Evolutionary conservation across 1,140 invertebrate genomes (phyloP), one percentile per base, ranked within the genome.

Genomic region (Zaprionus tsacasi): DNA sequence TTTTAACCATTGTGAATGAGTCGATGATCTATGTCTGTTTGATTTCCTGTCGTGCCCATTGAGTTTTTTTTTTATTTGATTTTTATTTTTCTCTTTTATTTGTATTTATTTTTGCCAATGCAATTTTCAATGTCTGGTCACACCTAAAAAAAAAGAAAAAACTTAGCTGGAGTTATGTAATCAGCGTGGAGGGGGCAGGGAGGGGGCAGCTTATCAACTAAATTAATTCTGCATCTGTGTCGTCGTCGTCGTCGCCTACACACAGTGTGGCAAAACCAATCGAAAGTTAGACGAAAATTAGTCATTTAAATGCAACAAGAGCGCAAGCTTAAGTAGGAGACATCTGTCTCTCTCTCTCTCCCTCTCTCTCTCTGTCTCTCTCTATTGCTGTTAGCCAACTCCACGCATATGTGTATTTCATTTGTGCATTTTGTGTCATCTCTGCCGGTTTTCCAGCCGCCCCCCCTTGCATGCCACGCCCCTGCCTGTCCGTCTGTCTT

Each of bases 11-110:
- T 35, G 78, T 61, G 30, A 40, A 67, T 63, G 59, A 54, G 75
- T 61, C 56, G 74, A 82, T 82, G 70, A 86, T 86, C 79, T 76
- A 88, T 88, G 89, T 91, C 89, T 91, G 89, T 81, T 91, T 91
- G 80, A 76, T 79, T 91, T 91, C 89, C 89, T 91, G 89, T 86
- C 89, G 89, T 70, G 89, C 89, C 89, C 89, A 91, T 89, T 81
- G 40, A 74, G 69, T 55, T 79, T 76, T 76, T 15, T 43, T 15
- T 30, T 30, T 30, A 30, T 30, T 30, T 81, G 40, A 77, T 67
- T 55, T 79, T 76, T 76, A 8, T 45, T 15, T 30, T 30, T 30
- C 3, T 30, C 6, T 30, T 30, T 30, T 30, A 30, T 30, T 30
- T 30, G 68, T 70, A 75, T 76, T 65, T 72, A 79, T 79, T 75